A percentile compares a stretch with the other conserved stretches of the same genome.
Evolutionary conservation across 2,797 vertebrate genomes (phyloP).

Genomic region (Mionectes olivaceus): DNA sequence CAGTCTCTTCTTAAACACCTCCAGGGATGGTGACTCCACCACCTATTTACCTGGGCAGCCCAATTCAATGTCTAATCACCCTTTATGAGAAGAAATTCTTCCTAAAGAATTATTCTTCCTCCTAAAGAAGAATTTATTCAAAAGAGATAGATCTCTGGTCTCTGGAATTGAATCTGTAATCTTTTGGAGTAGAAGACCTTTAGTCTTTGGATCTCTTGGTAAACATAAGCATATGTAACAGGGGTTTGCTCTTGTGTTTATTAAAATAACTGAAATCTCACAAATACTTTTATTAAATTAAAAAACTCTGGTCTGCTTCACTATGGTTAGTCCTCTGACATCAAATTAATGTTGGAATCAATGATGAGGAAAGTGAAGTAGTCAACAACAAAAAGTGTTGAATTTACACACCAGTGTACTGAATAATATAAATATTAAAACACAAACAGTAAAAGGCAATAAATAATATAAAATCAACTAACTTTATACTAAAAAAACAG

Average conservation of each 20-base stretch:
- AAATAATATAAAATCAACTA: not conserved
- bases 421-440: not conserved
- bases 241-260: not conserved
- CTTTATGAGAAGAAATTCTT: not conserved
- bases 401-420: not conserved
- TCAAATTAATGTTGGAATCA: conserved; percentile 26
- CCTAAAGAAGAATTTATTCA: not conserved
- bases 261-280: conserved; percentile 16
- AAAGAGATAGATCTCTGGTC: not conserved
- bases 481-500: not conserved
- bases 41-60: not conserved
- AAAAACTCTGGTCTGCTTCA: not conserved
- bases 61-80: not conserved
- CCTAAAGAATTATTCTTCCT: not conserved
- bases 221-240: not conserved
- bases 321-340: conserved; percentile 3
- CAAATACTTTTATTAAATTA: not conserved
- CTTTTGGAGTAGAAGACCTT: not conserved
- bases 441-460: not conserved
- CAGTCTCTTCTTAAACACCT: not conserved
- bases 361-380: not conserved
- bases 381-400: not conserved
- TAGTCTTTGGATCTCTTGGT: not conserved
- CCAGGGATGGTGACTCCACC: fast-evolving
- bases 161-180: not conserved